phyloP scores from a whole-genome alignment of 2,888 invertebrate genomes.

The Drosophila eohydei region DNA sequence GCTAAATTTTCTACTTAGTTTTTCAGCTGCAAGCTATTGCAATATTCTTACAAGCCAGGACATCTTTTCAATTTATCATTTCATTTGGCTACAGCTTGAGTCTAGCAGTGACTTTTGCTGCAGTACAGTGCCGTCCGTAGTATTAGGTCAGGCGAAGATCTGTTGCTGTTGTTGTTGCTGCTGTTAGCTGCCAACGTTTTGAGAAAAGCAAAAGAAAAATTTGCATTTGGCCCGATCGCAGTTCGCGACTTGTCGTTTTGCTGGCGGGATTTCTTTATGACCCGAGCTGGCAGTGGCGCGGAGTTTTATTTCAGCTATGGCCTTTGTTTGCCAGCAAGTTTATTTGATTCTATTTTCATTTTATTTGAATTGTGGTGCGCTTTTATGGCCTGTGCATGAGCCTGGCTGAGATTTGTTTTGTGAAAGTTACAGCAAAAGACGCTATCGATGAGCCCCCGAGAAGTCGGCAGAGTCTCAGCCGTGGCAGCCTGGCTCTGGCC shows the following conservation, averaged over 20 bases:
- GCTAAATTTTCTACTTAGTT: too few relatives aligned
- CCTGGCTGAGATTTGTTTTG: conserved; percentile 72
- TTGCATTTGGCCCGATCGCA: conserved; percentile 69
- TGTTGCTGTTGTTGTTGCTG: not conserved
- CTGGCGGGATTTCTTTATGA: conserved; percentile 70
- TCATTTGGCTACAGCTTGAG: not conserved
- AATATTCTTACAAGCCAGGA: not conserved
- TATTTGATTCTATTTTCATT: conserved; percentile 80
- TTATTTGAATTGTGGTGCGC: conserved; percentile 79
- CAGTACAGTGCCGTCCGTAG: conserved; percentile 42
- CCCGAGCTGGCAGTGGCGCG: conserved; percentile 52
- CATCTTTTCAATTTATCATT: too few relatives aligned
- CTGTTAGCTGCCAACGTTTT: conserved; percentile 26
- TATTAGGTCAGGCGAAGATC: conserved; percentile 43
- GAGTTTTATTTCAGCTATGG: conserved; percentile 64
- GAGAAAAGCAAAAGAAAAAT: conserved; percentile 48
- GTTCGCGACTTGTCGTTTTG: conserved; percentile 62
- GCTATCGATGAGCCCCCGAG: conserved; percentile 58
- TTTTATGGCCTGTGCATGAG: conserved; percentile 71
- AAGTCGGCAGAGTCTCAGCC: conserved; percentile 33
- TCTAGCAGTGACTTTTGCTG: not conserved
- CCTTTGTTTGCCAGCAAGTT: conserved; percentile 75
- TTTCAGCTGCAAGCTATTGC: too few relatives aligned
- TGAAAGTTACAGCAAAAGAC: conserved; percentile 65
- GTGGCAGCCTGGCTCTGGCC: conserved; percentile 8